Percentiles rank a stretch among this genome's conserved stretches.
These are phyloP conservation scores for Xenopus tropicalis DNA, from an alignment of 2,113 vertebrate species.

Conservation along the genomic window UCB_Xtro_10.0 CM004443.2:166374001-166374500, in stretches of 20 bases:
- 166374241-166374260: background rate
- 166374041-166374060: no score
- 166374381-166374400: no score
- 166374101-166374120: background rate
- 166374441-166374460: conserved; percentile 16
- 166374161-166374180: background rate
- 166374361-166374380: background rate
- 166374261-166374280: background rate
- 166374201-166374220: background rate
- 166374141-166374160: background rate
- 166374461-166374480: conserved; percentile 26
- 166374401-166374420: background rate
- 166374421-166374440: background rate
- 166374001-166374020: no score
- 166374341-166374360: background rate
- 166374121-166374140: background rate
- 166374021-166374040: no score
- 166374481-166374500: background rate
- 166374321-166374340: no score
- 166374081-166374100: background rate
- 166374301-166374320: no score
- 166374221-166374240: background rate
- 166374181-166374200: background rate
- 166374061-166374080: no score
- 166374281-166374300: background rate